Conservation (phyloP, 2,797 vertebrate species). For the Clamator glandarius region DNA sequence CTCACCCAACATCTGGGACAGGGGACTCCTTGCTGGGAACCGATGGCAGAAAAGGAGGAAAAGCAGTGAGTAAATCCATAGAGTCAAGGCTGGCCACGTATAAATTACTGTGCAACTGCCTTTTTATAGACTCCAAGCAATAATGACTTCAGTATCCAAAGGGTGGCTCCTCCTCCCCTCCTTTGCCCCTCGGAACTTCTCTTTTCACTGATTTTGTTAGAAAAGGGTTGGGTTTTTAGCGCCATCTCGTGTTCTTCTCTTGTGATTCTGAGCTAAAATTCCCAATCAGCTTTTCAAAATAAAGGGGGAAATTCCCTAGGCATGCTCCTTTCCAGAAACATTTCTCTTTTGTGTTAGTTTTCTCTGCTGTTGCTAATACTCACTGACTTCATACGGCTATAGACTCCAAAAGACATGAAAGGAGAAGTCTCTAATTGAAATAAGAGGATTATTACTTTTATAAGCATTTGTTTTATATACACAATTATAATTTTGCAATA, state of each 20-base stretch:
- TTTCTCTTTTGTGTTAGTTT: background rate
- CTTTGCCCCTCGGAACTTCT: conserved; percentile 28
- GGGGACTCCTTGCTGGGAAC: background rate
- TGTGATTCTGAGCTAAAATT: background rate
- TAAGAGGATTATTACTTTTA: background rate
- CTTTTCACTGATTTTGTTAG: background rate
- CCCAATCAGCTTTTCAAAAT: background rate
- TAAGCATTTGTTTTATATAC: background rate
- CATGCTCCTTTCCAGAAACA: background rate
- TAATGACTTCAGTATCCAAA: conserved; percentile 52
- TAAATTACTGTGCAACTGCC: conserved; percentile 61
- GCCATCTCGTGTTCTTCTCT: conserved; percentile 68
- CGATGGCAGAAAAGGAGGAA: conserved; percentile 36
- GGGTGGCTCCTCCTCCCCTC: conserved; percentile 65
- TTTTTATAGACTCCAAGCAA: conserved; percentile 73
- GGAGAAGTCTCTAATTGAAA: background rate
- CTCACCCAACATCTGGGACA: conserved; percentile 8
- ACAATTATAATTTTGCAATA: background rate
- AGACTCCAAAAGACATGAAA: background rate
- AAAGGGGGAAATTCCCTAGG: background rate
- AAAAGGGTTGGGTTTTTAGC: conserved; percentile 34
- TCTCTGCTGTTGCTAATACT: background rate
- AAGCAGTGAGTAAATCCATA: conserved; percentile 61
- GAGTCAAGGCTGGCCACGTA: conserved; percentile 33
- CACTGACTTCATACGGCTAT: background rate